Conservation (phyloP, 1,140 invertebrate species). For the Linepithema humile region DNA sequence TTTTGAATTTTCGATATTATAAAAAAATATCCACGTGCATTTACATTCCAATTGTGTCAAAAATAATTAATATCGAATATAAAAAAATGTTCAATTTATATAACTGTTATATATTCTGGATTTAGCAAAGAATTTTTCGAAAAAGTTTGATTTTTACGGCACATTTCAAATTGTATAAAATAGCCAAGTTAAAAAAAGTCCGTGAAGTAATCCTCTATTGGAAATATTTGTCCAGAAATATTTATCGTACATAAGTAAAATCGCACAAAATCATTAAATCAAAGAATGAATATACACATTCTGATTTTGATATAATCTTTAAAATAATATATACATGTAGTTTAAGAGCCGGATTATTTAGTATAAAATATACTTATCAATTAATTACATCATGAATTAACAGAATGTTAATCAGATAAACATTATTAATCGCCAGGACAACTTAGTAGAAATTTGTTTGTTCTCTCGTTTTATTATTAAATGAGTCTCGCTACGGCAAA, state of each 20-base stretch:
- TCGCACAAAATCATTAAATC: neutral
- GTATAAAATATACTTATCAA: conserved; percentile 24
- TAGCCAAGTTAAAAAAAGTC: neutral
- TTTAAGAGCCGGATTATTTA: neutral
- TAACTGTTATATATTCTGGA: neutral
- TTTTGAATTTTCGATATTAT: neutral
- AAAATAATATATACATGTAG: neutral
- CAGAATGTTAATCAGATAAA: conserved; percentile 35
- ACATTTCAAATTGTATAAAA: neutral
- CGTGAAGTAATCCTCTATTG: neutral
- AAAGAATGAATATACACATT: neutral
- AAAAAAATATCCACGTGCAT: too few species aligned
- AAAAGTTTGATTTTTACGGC: neutral
- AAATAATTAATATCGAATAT: too few species aligned
- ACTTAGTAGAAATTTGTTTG: neutral
- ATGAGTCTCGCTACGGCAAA: neutral
- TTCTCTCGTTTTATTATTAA: neutral
- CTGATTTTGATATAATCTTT: neutral
- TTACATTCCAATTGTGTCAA: too few species aligned
- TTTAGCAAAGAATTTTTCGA: neutral
- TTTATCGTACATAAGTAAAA: neutral
- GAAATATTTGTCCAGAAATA: neutral
- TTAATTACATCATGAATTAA: conserved; percentile 49
- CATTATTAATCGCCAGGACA: neutral
- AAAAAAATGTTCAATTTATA: neutral